These are phyloP conservation scores for Parapristionchus giblindavisi DNA, from an alignment of 2,888 invertebrate species.

Conservation along the genomic window DNA sequence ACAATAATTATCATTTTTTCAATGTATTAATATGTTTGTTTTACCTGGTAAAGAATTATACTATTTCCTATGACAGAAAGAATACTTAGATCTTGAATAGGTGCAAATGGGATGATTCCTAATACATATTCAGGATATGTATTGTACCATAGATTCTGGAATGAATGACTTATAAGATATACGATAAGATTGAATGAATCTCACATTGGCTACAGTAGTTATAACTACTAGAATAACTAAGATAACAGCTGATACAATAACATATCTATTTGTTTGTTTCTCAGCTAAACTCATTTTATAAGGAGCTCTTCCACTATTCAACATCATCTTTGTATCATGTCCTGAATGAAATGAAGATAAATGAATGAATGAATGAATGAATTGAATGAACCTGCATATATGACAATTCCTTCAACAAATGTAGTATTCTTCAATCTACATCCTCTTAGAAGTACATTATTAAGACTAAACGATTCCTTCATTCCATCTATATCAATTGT, in stretches of 20 bases:
- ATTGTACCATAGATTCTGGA: no score
- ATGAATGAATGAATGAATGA: background rate
- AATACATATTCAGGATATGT: no score
- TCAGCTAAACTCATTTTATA: background rate
- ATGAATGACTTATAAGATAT: no score
- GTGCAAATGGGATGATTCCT: background rate
- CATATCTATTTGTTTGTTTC: background rate
- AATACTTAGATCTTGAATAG: background rate
- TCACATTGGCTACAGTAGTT: background rate
- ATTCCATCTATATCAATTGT: background rate
- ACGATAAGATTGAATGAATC: no score
- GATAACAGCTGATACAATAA: background rate
- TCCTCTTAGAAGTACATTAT: conserved; percentile 88
- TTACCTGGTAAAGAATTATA: background rate
- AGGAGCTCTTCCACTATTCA: background rate
- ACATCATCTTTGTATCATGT: conserved; percentile 6
- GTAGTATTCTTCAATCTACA: conserved; percentile 94
- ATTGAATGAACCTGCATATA: conserved; percentile 88
- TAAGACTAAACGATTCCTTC: background rate
- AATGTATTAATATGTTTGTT: background rate
- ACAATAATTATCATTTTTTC: no score
- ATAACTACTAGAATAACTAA: background rate
- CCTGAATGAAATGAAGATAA: background rate
- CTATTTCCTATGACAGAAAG: background rate
- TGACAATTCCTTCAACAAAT: conserved; percentile 91